Conservation (phyloP, 2,888 invertebrate genomes). For the Apotomis betuletana region DNA sequence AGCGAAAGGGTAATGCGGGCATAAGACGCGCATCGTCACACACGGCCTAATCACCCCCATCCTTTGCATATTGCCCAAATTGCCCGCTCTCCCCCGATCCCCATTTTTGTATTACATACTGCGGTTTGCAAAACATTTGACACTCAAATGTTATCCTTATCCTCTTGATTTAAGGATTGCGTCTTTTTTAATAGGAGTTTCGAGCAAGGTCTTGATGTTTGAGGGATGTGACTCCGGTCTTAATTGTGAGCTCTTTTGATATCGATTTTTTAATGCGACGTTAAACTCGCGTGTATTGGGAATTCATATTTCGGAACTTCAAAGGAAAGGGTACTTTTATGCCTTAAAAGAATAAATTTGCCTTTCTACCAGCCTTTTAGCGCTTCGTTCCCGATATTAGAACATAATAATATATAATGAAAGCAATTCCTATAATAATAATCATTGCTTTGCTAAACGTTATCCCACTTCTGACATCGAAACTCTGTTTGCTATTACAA, state of each 20-base stretch:
- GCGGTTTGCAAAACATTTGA: slow-evolving; percentile 44
- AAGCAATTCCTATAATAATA: too few relatives aligned
- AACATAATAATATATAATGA: too few relatives aligned
- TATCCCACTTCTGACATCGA: too few relatives aligned
- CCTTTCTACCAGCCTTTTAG: slow-evolving; percentile 3
- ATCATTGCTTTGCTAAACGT: too few relatives aligned
- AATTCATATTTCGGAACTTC: slow-evolving; percentile 32
- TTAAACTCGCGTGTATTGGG: slow-evolving; percentile 36
- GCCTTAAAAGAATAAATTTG: slow-evolving; percentile 13
- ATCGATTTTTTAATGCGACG: slow-evolving; percentile 58
- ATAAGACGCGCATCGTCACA: slow-evolving; percentile 83
- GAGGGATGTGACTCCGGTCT: slow-evolving; percentile 75
- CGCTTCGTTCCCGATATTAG: background rate
- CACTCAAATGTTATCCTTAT: slow-evolving; percentile 54
- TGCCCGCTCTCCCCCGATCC: slow-evolving; percentile 67
- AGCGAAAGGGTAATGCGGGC: slow-evolving; percentile 84
- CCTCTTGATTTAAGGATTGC: slow-evolving; percentile 44
- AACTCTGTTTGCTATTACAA: too few relatives aligned
- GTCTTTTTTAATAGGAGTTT: slow-evolving; percentile 31
- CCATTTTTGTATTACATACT: slow-evolving; percentile 47
- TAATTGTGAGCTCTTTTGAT: slow-evolving; percentile 77
- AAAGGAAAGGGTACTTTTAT: slow-evolving; percentile 13
- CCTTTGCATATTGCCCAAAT: slow-evolving; percentile 83
- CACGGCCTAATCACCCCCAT: slow-evolving; percentile 80
- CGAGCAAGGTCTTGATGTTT: slow-evolving; percentile 63